Conservation (phyloP, 2,888 invertebrate genomes). For the Maniola hyperantus region DNA sequence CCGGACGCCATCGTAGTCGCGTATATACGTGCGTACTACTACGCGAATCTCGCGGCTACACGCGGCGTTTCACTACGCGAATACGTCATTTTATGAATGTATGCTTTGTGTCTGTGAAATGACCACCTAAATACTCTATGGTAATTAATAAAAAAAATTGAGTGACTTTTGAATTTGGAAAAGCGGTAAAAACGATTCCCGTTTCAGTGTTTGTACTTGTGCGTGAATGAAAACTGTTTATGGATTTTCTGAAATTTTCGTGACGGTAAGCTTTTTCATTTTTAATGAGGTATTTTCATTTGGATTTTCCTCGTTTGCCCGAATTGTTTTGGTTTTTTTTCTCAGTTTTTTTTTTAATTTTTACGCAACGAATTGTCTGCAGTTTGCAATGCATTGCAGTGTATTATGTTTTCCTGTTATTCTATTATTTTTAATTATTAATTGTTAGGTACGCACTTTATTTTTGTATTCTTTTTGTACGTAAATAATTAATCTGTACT, state of each 20-base stretch:
- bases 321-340: constrained; percentile 3
- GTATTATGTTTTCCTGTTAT: too few species aligned
- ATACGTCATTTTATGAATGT: constrained; percentile 12
- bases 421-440: too few species aligned
- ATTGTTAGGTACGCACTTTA: too few species aligned
- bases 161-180: constrained; percentile 33
- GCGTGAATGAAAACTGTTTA: constrained; percentile 41
- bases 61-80: constrained; percentile 20
- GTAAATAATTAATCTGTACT: not conserved
- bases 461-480: not conserved
- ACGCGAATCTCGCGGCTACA: constrained; percentile 21
- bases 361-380: not conserved
- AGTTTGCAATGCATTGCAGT: not conserved
- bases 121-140: constrained; percentile 11
- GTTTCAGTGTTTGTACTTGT: constrained; percentile 36
- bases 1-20: constrained; percentile 49
- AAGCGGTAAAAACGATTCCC: constrained; percentile 27
- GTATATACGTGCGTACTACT: constrained; percentile 27
- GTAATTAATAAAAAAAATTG: constrained; percentile 24
- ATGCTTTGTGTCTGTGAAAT: constrained; percentile 16
- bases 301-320: not conserved
- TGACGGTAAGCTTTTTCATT: constrained; percentile 33
- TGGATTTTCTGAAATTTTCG: constrained; percentile 36
- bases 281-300: constrained; percentile 29
- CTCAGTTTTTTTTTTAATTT: not conserved